A percentile compares a stretch with the other conserved stretches of the same genome.
phyloP scores from a whole-genome alignment of 2,797 vertebrate genomes.

The Antrozous pallidus region DNA sequence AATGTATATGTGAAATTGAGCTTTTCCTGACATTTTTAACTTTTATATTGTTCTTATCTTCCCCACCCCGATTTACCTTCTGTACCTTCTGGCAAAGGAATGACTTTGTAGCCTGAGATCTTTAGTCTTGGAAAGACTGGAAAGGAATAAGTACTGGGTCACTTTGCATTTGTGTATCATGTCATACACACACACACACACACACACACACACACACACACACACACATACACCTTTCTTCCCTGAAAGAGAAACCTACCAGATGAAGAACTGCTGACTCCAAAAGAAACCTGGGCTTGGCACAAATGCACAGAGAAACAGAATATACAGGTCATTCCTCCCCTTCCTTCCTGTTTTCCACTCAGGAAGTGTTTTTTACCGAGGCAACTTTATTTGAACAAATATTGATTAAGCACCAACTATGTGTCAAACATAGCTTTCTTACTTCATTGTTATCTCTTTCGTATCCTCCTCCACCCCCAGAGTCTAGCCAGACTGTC shows the following conservation, averaged over 20 bases:
- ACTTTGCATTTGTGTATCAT: neutral
- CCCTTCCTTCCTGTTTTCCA: neutral
- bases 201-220: neutral
- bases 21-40: neutral
- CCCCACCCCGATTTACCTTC: neutral
- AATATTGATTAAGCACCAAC: neutral
- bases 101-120: conserved; percentile 5
- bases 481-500: neutral
- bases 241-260: neutral
- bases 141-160: neutral
- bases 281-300: conserved; percentile 18
- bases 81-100: conserved; percentile 27
- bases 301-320: neutral
- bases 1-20: neutral
- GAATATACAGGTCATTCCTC: neutral
- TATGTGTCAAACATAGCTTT: neutral
- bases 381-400: neutral
- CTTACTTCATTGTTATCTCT: neutral
- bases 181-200: too few relatives aligned
- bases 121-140: neutral
- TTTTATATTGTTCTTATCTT: neutral
- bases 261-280: neutral
- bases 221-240: neutral
- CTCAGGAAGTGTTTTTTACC: neutral
- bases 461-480: neutral